A percentile compares a stretch with the other conserved stretches of the same genome.
Conservation (phyloP, 2,113 vertebrate genomes). For the Lophura nycthemera region DNA sequence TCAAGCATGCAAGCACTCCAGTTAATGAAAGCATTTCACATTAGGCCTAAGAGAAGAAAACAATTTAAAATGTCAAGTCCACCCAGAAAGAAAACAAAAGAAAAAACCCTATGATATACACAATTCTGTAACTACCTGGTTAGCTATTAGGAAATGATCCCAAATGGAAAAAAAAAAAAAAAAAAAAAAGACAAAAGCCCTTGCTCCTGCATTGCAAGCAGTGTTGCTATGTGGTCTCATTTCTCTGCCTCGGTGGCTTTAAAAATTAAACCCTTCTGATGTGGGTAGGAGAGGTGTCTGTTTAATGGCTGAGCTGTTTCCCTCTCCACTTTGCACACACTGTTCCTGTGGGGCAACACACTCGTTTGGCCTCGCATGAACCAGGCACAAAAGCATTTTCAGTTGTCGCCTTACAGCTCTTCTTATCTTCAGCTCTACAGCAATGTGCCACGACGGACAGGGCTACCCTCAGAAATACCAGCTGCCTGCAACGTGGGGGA, state of each 20-base stretch:
- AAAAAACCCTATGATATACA: not conserved
- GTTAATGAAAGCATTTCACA: not conserved
- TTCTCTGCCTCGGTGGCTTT: not conserved
- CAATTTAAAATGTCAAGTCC: not conserved
- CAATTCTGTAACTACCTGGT: not conserved
- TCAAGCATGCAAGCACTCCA: not conserved
- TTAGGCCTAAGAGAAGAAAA: not conserved
- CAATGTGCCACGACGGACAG: rapidly evolving
- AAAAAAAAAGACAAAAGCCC: not conserved
- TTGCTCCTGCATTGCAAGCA: not conserved
- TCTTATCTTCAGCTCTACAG: not conserved
- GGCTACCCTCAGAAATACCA: not conserved
- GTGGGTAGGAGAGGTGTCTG: not conserved
- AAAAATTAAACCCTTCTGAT: not conserved
- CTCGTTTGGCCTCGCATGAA: slow-evolving; percentile 31
- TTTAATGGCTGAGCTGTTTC: not conserved
- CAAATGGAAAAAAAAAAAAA: not conserved
- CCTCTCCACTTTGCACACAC: slow-evolving; percentile 5
- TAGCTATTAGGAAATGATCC: not conserved
- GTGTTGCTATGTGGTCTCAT: rapidly evolving
- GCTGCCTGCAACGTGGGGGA: not conserved
- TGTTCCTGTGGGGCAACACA: not conserved
- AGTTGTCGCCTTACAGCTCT: not conserved
- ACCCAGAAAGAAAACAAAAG: not conserved
- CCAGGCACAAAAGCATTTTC: not conserved